phyloP scores from a whole-genome alignment of 2,888 invertebrate genomes.

The Drosophila subsilvestris region DNA sequence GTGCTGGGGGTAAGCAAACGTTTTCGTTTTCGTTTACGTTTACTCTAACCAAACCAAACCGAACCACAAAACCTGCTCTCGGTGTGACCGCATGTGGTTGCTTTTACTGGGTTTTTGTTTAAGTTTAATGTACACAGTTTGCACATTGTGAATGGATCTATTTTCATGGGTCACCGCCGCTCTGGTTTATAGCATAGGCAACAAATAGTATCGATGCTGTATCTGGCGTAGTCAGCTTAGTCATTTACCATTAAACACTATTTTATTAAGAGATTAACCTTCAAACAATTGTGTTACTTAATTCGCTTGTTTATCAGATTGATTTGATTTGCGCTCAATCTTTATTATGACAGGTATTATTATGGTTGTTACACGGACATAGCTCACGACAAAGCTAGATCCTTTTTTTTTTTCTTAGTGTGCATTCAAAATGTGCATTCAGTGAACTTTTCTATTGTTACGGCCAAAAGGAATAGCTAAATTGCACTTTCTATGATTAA shows the following conservation, averaged over 20 bases:
- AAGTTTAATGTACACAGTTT: not conserved
- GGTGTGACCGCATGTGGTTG: not conserved
- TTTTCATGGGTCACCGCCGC: not conserved
- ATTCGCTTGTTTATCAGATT: too few species aligned
- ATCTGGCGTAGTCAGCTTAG: too few species aligned
- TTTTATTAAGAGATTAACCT: too few species aligned
- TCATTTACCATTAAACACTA: too few species aligned
- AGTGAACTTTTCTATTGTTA: not conserved
- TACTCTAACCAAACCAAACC: not conserved
- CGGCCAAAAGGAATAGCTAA: constrained; percentile 21
- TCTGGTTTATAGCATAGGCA: not conserved
- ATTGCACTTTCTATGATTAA: constrained; percentile 42
- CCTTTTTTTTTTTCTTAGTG: too few species aligned
- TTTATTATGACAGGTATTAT: too few species aligned
- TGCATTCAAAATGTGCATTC: not conserved
- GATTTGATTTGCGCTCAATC: too few species aligned
- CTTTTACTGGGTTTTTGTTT: not conserved
- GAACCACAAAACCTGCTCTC: not conserved
- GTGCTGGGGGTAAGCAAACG: not conserved
- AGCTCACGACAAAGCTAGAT: too few species aligned
- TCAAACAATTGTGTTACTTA: too few species aligned
- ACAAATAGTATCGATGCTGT: not conserved
- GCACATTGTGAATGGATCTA: not conserved
- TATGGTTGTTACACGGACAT: too few species aligned
- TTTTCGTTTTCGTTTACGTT: not conserved